Evolutionary conservation across 2,113 vertebrate species (phyloP).

Genomic region (Amia ocellicauda): DNA sequence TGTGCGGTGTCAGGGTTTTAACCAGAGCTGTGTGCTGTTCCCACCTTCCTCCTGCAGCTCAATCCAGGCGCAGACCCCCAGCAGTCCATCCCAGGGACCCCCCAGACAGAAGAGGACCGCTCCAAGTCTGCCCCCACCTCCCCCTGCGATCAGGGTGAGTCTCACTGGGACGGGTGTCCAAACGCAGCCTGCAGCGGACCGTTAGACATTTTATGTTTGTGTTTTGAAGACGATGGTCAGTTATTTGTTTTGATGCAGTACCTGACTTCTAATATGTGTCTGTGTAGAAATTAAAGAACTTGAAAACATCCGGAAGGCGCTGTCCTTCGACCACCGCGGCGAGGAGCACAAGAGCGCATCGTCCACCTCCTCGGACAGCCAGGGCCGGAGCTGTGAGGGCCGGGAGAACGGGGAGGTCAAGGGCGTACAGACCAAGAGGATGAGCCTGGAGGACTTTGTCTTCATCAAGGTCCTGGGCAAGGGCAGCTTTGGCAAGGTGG

Average conservation of each 20-base stretch:
- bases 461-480: slow-evolving; percentile 98
- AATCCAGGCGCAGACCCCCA: slow-evolving; percentile 87
- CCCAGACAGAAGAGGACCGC: slow-evolving; percentile 81
- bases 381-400: slow-evolving; percentile 60
- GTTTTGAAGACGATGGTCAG: neutral
- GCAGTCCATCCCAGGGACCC: slow-evolving; percentile 74
- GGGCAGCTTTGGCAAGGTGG: slow-evolving; percentile 97
- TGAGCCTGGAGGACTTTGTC: slow-evolving; percentile 89
- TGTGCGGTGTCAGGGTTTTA: too few relatives aligned
- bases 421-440: slow-evolving; percentile 74
- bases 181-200: too few relatives aligned
- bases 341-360: slow-evolving; percentile 79
- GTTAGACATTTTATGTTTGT: too few relatives aligned
- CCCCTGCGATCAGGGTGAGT: slow-evolving; percentile 88
- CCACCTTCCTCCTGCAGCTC: slow-evolving; percentile 66
- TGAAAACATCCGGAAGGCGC: slow-evolving; percentile 85
- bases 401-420: slow-evolving; percentile 87
- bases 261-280: slow-evolving; percentile 7
- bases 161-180: neutral
- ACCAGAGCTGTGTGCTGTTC: too few relatives aligned
- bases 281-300: slow-evolving; percentile 83
- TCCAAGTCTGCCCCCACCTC: slow-evolving; percentile 89
- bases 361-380: slow-evolving; percentile 64
- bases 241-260: neutral
- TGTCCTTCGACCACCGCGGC: slow-evolving; percentile 88